A percentile compares a stretch with the other conserved stretches of the same genome.
Conservation (phyloP, 92 coral and sea anemone species). For the Pocillopora grandis region DNA sequence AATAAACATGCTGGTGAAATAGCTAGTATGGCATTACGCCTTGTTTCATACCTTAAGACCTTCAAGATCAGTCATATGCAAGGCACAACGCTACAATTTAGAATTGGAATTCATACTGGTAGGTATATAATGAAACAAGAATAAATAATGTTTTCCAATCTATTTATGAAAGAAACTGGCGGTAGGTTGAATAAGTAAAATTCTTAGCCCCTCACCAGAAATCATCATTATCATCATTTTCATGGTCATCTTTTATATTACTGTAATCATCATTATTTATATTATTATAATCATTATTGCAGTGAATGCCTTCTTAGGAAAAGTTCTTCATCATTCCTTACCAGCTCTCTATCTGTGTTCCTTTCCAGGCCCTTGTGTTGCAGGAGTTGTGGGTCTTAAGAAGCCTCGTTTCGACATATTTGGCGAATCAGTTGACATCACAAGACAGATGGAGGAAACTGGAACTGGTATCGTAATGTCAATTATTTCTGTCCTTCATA, state of each 20-base stretch:
- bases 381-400: conserved; percentile 76
- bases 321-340: too few species aligned
- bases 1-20: conserved; percentile 88
- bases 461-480: conserved; percentile 46
- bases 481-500: neutral
- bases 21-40: conserved; percentile 82
- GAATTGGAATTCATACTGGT: conserved; percentile 94
- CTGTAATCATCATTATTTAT: too few species aligned
- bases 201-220: too few species aligned
- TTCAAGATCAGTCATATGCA: conserved; percentile 80
- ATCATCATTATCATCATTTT: too few species aligned
- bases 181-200: too few species aligned
- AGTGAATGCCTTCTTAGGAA: too few species aligned
- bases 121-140: neutral
- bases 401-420: conserved; percentile 80
- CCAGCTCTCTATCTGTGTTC: neutral
- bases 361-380: conserved; percentile 81
- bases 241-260: too few species aligned
- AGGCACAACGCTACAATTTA: conserved; percentile 58
- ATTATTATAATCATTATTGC: too few species aligned
- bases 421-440: conserved; percentile 66
- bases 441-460: conserved; percentile 56
- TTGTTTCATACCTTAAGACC: conserved; percentile 64
- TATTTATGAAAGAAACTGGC: too few species aligned
- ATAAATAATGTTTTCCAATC: too few species aligned